Evolutionary conservation across 2,113 vertebrate species (phyloP), one percentile per base, ranked within the genome.

Genomic region (Carassius carassius): DNA sequence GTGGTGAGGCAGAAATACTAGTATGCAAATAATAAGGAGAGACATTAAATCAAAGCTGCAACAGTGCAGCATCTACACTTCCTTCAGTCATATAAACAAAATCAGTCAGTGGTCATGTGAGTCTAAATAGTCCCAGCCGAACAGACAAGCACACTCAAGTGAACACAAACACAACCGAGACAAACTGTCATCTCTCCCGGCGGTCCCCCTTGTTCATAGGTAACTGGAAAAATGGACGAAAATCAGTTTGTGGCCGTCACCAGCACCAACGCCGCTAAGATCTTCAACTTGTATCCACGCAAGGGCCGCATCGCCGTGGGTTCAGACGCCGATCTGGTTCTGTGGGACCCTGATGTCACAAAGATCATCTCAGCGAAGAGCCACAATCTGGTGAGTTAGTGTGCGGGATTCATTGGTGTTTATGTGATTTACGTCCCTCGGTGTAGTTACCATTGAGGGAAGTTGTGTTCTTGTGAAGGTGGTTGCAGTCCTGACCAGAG

Each of bases 201-300:
- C 44, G 41, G 76, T 85, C 41, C 0, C 12, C 25, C 74, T 69
- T n/a, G 23, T 77, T 9, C 81, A 9, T 88, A 99, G 98, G 98
- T 98, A 85, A 97, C 97, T 17, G 98, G 98, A 1, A 99, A 99
- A 91, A 99, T 99, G 98, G 98, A 99, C 0, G 98, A 99, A 93
- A 99, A 99, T 94, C 98, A 99, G 93, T 99, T 99, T 92, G 98
- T 99, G 13, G 96, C 96, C 0, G 97, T 99, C 90, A 99, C 97
- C 93, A 99, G 98, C 94, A 99, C 98, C 86, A 99, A 98, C 0
- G 98, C 98, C 0, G 98, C 98, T 85, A 99, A 99, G 93, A 97
- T 99, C 93, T 98, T 99, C 70, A 99, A 99, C 92, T 92, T 99
- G 85, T 99, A 99, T 85, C 98, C 98, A 0, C 95, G 98, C 51